These are phyloP conservation scores for Chrysolophus pictus DNA, from an alignment of 2,797 vertebrate genomes.

Conservation along the genomic window DNA sequence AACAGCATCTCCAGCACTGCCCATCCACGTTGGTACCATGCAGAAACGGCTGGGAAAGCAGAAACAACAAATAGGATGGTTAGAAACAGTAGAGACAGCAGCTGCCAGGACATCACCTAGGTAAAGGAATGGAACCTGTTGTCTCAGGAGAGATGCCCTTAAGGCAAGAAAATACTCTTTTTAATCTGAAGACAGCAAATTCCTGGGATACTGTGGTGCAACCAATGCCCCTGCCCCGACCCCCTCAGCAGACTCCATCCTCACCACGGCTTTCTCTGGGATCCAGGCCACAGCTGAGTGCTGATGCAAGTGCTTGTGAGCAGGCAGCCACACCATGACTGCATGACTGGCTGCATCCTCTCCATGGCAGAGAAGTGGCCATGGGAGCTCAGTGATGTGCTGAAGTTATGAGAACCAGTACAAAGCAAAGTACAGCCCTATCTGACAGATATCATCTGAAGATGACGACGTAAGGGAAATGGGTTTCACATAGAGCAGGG, in stretches of 20 bases:
- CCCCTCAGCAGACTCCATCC: background rate
- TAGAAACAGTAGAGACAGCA: background rate
- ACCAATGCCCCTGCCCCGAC: background rate
- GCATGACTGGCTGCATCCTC: background rate
- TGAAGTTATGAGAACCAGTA: fast-evolving
- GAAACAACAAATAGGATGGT: background rate
- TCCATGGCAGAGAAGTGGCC: background rate
- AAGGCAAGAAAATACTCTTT: background rate
- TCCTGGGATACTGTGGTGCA: fast-evolving
- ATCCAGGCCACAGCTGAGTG: background rate
- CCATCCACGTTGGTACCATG: background rate
- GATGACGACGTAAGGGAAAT: fast-evolving
- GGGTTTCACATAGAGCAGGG: fast-evolving
- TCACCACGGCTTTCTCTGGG: background rate
- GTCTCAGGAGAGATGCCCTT: background rate
- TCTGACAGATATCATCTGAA: background rate
- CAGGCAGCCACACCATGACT: too few species aligned
- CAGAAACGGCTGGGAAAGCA: background rate
- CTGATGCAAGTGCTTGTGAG: too few species aligned
- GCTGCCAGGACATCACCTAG: background rate
- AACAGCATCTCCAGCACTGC: background rate
- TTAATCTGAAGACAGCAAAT: background rate
- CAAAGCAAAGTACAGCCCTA: fast-evolving
- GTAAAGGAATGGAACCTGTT: fast-evolving
- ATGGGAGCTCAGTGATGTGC: background rate